phyloP scores from a whole-genome alignment of 2,888 invertebrate species.

The Drosophila macrospina region DNA sequence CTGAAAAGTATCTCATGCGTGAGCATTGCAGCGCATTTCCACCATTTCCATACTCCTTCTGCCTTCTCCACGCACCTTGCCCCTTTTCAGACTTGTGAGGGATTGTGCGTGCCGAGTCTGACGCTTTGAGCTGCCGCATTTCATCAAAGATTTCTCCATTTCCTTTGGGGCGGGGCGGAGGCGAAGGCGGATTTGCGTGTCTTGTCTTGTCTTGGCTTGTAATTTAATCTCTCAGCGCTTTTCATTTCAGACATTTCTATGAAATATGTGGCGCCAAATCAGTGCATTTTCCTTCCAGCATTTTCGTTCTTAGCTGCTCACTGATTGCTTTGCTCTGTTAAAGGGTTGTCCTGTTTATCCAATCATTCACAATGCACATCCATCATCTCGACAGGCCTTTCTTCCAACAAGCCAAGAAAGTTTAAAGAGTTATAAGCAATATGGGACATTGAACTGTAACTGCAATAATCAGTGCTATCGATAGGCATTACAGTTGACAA shows the following conservation, averaged over 20 bases:
- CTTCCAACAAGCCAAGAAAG: constrained; percentile 49
- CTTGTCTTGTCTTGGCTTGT: constrained; percentile 45
- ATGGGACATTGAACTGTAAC: neutral
- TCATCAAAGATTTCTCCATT: constrained; percentile 73
- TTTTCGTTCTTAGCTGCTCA: neutral
- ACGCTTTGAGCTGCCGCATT: constrained; percentile 52
- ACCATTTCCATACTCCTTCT: constrained; percentile 28
- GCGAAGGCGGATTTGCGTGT: constrained; percentile 37
- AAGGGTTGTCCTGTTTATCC: constrained; percentile 25
- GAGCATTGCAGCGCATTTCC: constrained; percentile 39
- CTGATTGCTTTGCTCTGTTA: constrained; percentile 2
- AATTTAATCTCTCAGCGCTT: constrained; percentile 68
- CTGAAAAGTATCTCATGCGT: constrained; percentile 74
- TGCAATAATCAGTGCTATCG: too few species aligned
- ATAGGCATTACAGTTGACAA: too few species aligned
- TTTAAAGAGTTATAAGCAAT: neutral
- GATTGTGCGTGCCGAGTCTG: constrained; percentile 41
- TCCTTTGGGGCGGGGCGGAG: constrained; percentile 33
- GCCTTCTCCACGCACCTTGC: constrained; percentile 21
- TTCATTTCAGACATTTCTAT: constrained; percentile 38
- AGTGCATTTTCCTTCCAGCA: constrained; percentile 11
- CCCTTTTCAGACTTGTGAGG: constrained; percentile 16
- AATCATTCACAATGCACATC: constrained; percentile 27
- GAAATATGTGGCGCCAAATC: constrained; percentile 47
- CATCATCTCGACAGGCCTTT: constrained; percentile 41